These are phyloP conservation scores for Apotomis betuletana DNA, from an alignment of 2,888 invertebrate genomes.

Conservation along the genomic window DNA sequence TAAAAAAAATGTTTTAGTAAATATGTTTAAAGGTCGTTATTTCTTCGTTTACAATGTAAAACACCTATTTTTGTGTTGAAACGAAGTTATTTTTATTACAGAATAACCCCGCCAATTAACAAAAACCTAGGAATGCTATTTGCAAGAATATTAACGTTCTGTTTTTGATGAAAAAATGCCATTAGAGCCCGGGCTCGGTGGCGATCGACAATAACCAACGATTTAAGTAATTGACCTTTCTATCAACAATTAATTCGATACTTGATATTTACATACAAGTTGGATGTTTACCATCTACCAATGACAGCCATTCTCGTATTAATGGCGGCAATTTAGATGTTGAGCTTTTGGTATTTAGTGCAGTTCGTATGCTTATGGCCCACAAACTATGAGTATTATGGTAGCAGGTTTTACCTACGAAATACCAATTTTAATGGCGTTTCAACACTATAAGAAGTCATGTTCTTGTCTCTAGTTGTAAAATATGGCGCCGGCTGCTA, in stretches of 20 bases:
- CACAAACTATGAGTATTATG: constrained; percentile 37
- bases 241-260: constrained; percentile 37
- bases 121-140: constrained; percentile 6
- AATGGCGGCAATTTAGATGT: constrained; percentile 34
- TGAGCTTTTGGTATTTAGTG: constrained; percentile 36
- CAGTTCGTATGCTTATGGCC: constrained; percentile 38
- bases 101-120: background rate
- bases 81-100: constrained; percentile 3
- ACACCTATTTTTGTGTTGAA: constrained; percentile 3
- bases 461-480: constrained; percentile 3
- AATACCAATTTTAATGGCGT: constrained; percentile 17
- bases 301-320: constrained; percentile 19
- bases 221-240: constrained; percentile 41
- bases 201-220: constrained; percentile 32
- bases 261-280: constrained; percentile 38
- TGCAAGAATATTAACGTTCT: constrained; percentile 15
- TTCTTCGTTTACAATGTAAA: background rate
- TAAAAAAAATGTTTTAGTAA: no score
- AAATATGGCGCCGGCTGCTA: background rate
- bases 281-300: constrained; percentile 15
- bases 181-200: constrained; percentile 16
- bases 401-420: constrained; percentile 32
- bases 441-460: constrained; percentile 1
- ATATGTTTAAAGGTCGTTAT: no score
- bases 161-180: constrained; percentile 25